Base-by-base conservation (phyloP, 1,140 invertebrate genomes). In the Hyphantria cunea region DNA sequence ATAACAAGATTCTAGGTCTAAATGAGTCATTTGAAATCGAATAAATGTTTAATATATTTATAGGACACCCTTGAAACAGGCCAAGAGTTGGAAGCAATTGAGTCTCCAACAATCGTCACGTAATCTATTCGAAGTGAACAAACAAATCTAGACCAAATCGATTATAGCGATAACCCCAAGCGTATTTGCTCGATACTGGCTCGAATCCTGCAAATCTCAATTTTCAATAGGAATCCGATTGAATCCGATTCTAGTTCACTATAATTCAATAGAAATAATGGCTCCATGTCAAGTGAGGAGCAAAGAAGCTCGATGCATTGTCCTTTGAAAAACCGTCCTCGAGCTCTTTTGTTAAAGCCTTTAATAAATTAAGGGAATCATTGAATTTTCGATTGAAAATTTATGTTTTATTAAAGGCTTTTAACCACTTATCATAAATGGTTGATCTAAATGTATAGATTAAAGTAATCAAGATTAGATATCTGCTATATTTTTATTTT, bases 81-180 rank as follows among this genome's bases (percentile, higher is more conserved):
- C 45, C 32, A n/a, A 47, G 54, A 49, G 55, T 48, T 49, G 44
- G 12, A 59, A 49, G 56, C 48, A 60, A 51, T 60, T 34, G 37
- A 10, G 39, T 51, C 14, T 33, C 14, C 48, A 15, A 49, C 50
- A 42, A 68, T 60, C 44, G 58, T 54, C 64, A 66, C 68, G 68
- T 70, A 70, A 70, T 63, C 64, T 64, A 70, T 66, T 70, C 50
- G 48, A 61, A 61, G 59, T 50, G 59, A 68, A 60, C 68, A 64
- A 69, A 69, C 51, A 70, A 67, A 66, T 70, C 63, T 52, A 14
- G 39, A 0, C 17, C 42, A 59, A 72, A 69, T 73, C 66, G 59
- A 68, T 72, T 66, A 51, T 49, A 55, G 53, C 34, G 45, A 63
- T 63, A 41, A 42, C 53, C 47, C 48, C 34, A 42, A 45, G 62